These are phyloP conservation scores for Drosophila mercatorum DNA, from an alignment of 2,888 invertebrate genomes.

Conservation along the genomic window DNA sequence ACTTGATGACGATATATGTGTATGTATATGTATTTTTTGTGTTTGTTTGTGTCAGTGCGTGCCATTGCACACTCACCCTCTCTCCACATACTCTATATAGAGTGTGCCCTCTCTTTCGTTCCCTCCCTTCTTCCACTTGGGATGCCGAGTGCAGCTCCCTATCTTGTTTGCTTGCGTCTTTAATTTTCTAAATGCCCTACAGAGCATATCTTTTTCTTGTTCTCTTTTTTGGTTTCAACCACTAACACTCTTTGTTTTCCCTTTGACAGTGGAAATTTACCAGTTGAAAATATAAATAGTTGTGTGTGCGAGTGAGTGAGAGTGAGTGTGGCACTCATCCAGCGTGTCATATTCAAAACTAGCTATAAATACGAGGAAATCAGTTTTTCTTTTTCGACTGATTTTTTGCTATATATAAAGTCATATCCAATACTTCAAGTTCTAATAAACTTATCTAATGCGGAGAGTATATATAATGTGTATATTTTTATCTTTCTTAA, in stretches of 20 bases:
- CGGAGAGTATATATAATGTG: neutral
- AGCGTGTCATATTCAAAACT: constrained; percentile 1
- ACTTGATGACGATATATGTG: constrained; percentile 27
- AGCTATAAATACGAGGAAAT: constrained; percentile 1
- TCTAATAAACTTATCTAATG: neutral
- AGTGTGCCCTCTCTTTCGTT: neutral
- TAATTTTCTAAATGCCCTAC: constrained; percentile 34
- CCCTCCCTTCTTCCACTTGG: neutral
- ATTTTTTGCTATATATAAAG: neutral
- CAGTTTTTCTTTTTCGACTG: neutral
- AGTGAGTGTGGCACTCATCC: constrained; percentile 1
- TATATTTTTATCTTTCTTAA: neutral
- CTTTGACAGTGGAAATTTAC: constrained; percentile 49
- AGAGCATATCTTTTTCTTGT: constrained; percentile 9
- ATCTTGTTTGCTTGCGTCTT: constrained; percentile 27
- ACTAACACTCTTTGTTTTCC: constrained; percentile 36
- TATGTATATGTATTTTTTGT: constrained; percentile 1
- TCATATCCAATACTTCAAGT: neutral
- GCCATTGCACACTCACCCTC: constrained; percentile 25
- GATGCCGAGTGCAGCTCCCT: constrained; percentile 6
- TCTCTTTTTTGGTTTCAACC: constrained; percentile 42
- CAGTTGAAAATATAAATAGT: constrained; percentile 33
- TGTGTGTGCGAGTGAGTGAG: neutral
- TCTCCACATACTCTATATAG: neutral
- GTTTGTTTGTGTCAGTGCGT: neutral